Base-by-base conservation (phyloP, 2,797 vertebrate species). In the Anomalospiza imberbis region DNA sequence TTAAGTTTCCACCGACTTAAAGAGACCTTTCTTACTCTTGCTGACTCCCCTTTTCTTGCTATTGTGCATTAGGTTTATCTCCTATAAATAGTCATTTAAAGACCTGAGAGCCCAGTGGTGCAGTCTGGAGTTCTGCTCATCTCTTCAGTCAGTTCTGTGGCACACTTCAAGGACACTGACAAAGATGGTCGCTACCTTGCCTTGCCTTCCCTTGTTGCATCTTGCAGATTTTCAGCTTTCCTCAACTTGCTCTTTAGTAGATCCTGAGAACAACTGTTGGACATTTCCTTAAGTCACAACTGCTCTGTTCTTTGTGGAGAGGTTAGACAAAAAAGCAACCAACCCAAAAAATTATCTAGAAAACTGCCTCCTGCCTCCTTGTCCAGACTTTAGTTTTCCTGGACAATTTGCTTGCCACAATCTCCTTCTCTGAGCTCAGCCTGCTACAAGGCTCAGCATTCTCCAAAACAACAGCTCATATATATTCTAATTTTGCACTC, bases 301-400 rank as follows among this genome's bases (percentile, higher is more conserved):
- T 87, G 68, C 75, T 73, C 62, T 87, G 12, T 55, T 93, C 72
- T 79, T 85, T 51, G 28, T 74, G 40, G 53, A 84, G 32, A 81
- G 75, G 18, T 71, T 47, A 72, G 31, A n/a, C 45, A 70, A 86
- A 85, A 53, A 89, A 36, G 57, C 12, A 68, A 84, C 6, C 17
- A 61, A 65, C 13, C 2, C 38, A 20, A 50, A 61, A 68, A 75
- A 11, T 40, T 8, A 42, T 25, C 6, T 15, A 71, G 13, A 65
- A 89, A 83, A 31, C 9, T 58, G 25, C 21, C 44, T 83, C 40
- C 47, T 75, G 26, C 18, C 17, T 29, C 3, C 0, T 63, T 88
- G 28, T 88, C n/a, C n/a, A 48, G 34, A 66, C 9, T 85, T 86
- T 3, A 25, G 11, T 40, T 88, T 78, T 80, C 51, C 32, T 63